These are phyloP conservation scores for Eristalinus aeneus DNA, from an alignment of 2,888 invertebrate genomes.

Conservation along the genomic window DNA sequence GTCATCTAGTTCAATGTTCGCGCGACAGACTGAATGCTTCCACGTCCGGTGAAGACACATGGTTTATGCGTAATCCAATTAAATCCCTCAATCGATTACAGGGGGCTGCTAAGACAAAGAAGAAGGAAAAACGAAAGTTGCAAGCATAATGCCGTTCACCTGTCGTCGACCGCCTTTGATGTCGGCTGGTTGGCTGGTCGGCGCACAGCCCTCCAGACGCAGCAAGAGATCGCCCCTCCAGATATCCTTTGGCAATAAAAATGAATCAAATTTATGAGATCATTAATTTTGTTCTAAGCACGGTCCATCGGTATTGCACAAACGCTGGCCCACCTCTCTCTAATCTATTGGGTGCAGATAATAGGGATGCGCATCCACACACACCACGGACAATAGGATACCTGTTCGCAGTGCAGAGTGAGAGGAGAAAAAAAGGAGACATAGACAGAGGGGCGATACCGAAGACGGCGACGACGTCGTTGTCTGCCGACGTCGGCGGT, in stretches of 20 bases:
- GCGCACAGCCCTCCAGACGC: background rate
- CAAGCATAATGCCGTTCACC: conserved; percentile 36
- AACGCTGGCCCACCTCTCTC: conserved; percentile 10
- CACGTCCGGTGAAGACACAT: conserved; percentile 43
- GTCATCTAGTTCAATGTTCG: conserved; percentile 72
- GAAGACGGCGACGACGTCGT: conserved; percentile 8
- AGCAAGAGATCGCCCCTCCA: background rate
- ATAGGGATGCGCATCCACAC: background rate
- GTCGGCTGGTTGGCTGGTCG: conserved; percentile 24
- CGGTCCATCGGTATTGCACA: conserved; percentile 59
- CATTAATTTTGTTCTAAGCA: conserved; percentile 68
- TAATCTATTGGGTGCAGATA: conserved; percentile 33
- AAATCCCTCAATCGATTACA: conserved; percentile 35
- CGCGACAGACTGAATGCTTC: conserved; percentile 26
- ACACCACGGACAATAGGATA: conserved; percentile 37
- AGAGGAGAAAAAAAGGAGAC: conserved; percentile 26
- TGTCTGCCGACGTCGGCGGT: background rate
- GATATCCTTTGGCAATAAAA: conserved; percentile 67
- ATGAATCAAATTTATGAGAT: conserved; percentile 72
- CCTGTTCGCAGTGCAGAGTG: conserved; percentile 24
- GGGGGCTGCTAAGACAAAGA: conserved; percentile 1
- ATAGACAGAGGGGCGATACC: conserved; percentile 42
- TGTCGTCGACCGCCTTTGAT: conserved; percentile 66
- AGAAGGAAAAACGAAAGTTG: conserved; percentile 63
- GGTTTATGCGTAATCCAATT: conserved; percentile 64